Evolutionary conservation across 64 coral and sea anemone genomes (phyloP).

Genomic region (Montipora foliosa): DNA sequence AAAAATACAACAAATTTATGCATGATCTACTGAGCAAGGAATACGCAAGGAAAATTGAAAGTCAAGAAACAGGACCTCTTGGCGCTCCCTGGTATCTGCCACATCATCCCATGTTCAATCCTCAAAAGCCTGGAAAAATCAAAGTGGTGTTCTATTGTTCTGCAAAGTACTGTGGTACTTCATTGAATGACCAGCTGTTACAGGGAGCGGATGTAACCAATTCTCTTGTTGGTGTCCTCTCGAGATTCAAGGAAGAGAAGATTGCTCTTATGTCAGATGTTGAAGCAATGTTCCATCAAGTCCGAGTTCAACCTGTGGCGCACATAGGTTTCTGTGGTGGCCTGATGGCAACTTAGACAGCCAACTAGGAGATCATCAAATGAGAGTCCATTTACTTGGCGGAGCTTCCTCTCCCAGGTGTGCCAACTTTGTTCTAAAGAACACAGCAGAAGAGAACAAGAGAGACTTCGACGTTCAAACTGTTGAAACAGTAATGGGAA

Average conservation of each 20-base stretch:
- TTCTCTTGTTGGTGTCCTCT: conserved; percentile 46
- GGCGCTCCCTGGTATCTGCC: conserved; percentile 51
- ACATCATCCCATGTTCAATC: conserved; percentile 42
- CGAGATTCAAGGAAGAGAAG: conserved; percentile 30
- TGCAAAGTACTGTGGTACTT: conserved; percentile 20
- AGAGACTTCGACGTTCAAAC: conserved; percentile 21
- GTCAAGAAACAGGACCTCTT: conserved; percentile 17
- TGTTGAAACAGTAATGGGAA: conserved; percentile 7
- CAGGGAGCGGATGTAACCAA: conserved; percentile 63
- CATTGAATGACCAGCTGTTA: conserved; percentile 31
- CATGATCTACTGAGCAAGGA: conserved; percentile 30
- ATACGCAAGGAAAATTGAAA: conserved; percentile 27
- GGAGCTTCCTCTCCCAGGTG: conserved; percentile 53
- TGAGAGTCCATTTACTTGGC: conserved; percentile 53
- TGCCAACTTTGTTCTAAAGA: conserved; percentile 40
- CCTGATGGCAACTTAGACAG: conserved; percentile 37
- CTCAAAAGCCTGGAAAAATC: conserved; percentile 38
- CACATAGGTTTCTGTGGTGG: conserved; percentile 33
- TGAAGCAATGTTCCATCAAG: conserved; percentile 68
- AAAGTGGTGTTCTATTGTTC: conserved; percentile 62
- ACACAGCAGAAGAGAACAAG: conserved; percentile 55
- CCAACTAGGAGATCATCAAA: conserved; percentile 45
- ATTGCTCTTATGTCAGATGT: conserved; percentile 61
- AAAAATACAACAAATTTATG: conserved; percentile 52
- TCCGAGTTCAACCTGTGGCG: conserved; percentile 12